phyloP scores from a whole-genome alignment of 2,888 invertebrate species.

The Unio delphinus region DNA sequence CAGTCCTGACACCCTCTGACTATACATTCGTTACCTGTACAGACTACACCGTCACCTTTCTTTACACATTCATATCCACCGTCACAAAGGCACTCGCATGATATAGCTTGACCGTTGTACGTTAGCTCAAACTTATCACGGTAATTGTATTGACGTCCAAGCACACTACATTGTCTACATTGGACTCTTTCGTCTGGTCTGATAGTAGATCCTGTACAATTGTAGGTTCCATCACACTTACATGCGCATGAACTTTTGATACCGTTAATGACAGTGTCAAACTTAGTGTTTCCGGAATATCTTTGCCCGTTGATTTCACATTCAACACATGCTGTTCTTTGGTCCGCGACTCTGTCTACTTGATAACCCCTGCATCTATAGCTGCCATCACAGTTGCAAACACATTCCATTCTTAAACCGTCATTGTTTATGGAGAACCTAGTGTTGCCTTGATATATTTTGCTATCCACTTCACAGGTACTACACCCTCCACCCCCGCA shows the following conservation, averaged over 20 bases:
- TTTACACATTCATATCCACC: slow-evolving; percentile 38
- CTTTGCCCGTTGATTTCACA: slow-evolving; percentile 46
- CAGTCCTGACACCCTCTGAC: slow-evolving; percentile 40
- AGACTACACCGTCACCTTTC: slow-evolving; percentile 1
- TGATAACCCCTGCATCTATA: slow-evolving; percentile 33
- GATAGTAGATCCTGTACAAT: slow-evolving; percentile 16
- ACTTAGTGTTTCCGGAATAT: slow-evolving; percentile 44
- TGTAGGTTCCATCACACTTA: slow-evolving; percentile 34
- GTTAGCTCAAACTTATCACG: slow-evolving; percentile 43
- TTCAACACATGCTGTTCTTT: slow-evolving; percentile 27
- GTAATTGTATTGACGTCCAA: slow-evolving; percentile 37
- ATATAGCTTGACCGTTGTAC: slow-evolving; percentile 13
- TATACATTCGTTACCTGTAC: background rate
- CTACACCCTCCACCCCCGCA: slow-evolving; percentile 34
- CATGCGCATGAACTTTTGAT: slow-evolving; percentile 32
- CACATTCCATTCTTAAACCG: slow-evolving; percentile 32
- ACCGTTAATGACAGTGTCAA: slow-evolving; percentile 34
- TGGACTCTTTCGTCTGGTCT: slow-evolving; percentile 3
- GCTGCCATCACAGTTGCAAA: slow-evolving; percentile 32
- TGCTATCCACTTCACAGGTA: slow-evolving; percentile 33
- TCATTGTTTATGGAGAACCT: slow-evolving; percentile 26
- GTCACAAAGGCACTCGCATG: slow-evolving; percentile 29
- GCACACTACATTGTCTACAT: slow-evolving; percentile 39
- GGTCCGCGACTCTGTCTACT: slow-evolving; percentile 8
- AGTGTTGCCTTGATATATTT: slow-evolving; percentile 33